Evolutionary conservation across 2,797 vertebrate genomes (phyloP), one percentile per base, ranked within the genome.

Genomic region (Ctenopoma multispine): DNA sequence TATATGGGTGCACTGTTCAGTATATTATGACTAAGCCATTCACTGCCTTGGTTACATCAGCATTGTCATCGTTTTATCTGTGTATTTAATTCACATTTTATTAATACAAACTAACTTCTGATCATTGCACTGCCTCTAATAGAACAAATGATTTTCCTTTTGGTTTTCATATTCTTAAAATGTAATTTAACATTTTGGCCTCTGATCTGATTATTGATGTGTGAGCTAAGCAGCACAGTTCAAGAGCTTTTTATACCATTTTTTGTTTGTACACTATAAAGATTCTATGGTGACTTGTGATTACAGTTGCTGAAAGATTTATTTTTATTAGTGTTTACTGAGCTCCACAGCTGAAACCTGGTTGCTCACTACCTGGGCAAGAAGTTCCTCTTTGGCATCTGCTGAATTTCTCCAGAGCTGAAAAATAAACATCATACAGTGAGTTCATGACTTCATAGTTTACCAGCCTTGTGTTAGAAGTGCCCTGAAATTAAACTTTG

Each of bases 71-170:
- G 34, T 46, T 36, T n/a, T 21, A 20, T 63, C 2, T 64, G 4
- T 58, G 24, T 56, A 14, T 61, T 75, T 27, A 24, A 18, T 13
- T 64, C 15, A 14, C 3, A 12, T 47, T 60, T 29, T 56, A 34
- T 43, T 27, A 15, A n/a, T 34, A 61, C 14, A 50, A 67, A 51
- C 13, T 43, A 29, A 62, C 56, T 48, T 51, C 27, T 55, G 44
- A 54, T 67, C 47, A 43, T 64, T 79, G 75, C 79, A 72, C 66
- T 86, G 73, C 47, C 63, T 74, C 62, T 36, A 46, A 72, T 51
- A 34, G 68, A 86, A 69, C 46, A 71, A 75, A 9, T 34, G 3
- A 40, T 14, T 12, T 34, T 40, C 13, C 14, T 14, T 20, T 63
- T 43, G 47, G 43, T 34, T 20, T 27, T 57, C 38, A 10, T 77